Conservation (phyloP, 2,888 invertebrate species). For the Coleophora deauratella region DNA sequence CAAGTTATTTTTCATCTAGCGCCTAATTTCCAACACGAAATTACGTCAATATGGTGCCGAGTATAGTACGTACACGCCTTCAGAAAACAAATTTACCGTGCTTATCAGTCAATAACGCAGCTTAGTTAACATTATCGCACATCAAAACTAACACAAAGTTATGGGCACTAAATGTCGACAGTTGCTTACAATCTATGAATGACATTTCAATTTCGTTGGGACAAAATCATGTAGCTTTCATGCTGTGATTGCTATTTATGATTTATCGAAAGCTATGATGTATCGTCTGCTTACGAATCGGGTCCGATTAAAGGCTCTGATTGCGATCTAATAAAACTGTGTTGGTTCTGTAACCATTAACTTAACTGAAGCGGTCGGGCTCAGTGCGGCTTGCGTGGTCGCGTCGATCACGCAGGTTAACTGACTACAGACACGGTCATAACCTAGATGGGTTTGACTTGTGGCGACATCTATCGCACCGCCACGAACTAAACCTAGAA, state of each 20-base stretch:
- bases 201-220: constrained; percentile 39
- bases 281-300: background rate
- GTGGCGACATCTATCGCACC: too few relatives aligned
- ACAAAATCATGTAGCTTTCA: constrained; percentile 4
- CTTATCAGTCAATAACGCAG: constrained; percentile 11
- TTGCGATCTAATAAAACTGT: too few relatives aligned
- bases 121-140: constrained; percentile 14
- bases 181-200: constrained; percentile 28
- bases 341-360: too few relatives aligned
- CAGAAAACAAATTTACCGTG: constrained; percentile 14
- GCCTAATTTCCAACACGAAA: too few relatives aligned
- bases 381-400: too few relatives aligned
- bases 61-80: constrained; percentile 14
- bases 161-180: constrained; percentile 23
- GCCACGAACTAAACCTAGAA: too few relatives aligned
- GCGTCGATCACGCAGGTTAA: too few relatives aligned
- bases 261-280: background rate
- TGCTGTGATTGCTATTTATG: background rate
- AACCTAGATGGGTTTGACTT: too few relatives aligned
- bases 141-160: constrained; percentile 12
- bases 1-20: too few relatives aligned
- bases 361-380: too few relatives aligned
- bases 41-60: background rate
- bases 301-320: background rate
- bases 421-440: too few relatives aligned